Evolutionary conservation across 2,888 invertebrate genomes (phyloP), one percentile per base, ranked within the genome.

Genomic region (Meiosimyza decipiens): DNA sequence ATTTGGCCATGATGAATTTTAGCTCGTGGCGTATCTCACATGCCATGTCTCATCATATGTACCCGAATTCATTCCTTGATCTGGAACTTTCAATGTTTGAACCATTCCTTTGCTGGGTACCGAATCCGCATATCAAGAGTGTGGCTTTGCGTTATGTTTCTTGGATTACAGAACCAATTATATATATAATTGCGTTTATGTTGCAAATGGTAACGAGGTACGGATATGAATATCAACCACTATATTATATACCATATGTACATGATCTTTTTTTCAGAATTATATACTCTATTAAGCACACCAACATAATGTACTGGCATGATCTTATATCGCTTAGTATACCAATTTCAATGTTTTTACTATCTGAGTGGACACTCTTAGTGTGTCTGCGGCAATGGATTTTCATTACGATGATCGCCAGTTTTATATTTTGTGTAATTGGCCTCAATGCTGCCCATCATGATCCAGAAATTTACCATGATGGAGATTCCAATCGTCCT

Each of bases 401-500:
- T 0, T 83, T 89, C 76, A 89, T 92, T 16, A 83, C 89, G 33
- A 80, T 89, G 28, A 82, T 89, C 0, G 88, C 88, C 2, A 92
- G 93, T 77, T 89, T 91, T 59, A 78, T 89, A 1, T 93, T 94
- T 81, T 88, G 86, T 15, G 78, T 90, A 1, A 90, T 93, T 72
- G 94, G 91, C 2, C 80, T 93, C 1, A 93, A 91, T 82, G 94
- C 93, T 1, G 93, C 92, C 1, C 95, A 95, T 87, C 94, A 94
- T 81, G 93, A 94, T 83, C 94, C 94, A 1, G 90, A 90, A 50
- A 92, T 94, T 73, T 92, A 92, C 80, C 94, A 94, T 82, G 94
- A 94, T 80, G 94, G 94, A 3, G 95, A 95, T 84, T 86, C 90
- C 67, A 88, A 78, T 75, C 83, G 87, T 3, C 81, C 83, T 50